Conservation (phyloP, 2,797 vertebrate genomes). For the Sebastiscus tertius region DNA sequence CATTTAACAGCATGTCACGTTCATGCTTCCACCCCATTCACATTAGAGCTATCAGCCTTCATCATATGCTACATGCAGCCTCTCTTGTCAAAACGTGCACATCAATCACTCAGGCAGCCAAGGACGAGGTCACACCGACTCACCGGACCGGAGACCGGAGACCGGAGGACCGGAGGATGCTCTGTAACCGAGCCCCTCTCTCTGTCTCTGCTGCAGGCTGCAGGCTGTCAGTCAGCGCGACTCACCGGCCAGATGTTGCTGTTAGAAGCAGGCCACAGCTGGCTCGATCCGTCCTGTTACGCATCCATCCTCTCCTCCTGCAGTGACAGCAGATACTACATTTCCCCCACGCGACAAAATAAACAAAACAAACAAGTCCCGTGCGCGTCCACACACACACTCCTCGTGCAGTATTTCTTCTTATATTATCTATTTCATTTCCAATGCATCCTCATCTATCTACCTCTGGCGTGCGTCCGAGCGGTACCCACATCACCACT, state of each 20-base stretch:
- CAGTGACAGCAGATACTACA: constrained; percentile 60
- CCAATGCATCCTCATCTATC: constrained; percentile 29
- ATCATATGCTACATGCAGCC: constrained; percentile 17
- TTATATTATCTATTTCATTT: constrained; percentile 9
- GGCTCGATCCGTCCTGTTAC: constrained; percentile 70
- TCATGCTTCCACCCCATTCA: background rate
- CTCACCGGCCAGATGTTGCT: constrained; percentile 81
- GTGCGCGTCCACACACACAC: constrained; percentile 52
- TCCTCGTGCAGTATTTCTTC: background rate
- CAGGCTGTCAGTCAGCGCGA: constrained; percentile 47
- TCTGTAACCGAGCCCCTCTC: background rate
- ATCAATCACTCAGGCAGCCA: constrained; percentile 49
- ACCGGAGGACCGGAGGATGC: constrained; percentile 2
- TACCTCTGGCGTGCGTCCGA: constrained; percentile 37
- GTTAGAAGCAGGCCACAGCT: constrained; percentile 77
- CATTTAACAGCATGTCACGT: constrained; percentile 39
- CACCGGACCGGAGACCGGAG: constrained; percentile 34
- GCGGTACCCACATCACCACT: constrained; percentile 40
- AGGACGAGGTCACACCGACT: constrained; percentile 74
- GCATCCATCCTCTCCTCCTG: constrained; percentile 66
- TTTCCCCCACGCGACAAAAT: constrained; percentile 42
- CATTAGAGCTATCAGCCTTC: background rate
- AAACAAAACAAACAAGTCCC: constrained; percentile 33
- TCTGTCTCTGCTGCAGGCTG: background rate
- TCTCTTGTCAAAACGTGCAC: constrained; percentile 37